These are phyloP conservation scores for Polyommatus icarus DNA, from an alignment of 2,888 invertebrate species.

Conservation along the genomic window DNA sequence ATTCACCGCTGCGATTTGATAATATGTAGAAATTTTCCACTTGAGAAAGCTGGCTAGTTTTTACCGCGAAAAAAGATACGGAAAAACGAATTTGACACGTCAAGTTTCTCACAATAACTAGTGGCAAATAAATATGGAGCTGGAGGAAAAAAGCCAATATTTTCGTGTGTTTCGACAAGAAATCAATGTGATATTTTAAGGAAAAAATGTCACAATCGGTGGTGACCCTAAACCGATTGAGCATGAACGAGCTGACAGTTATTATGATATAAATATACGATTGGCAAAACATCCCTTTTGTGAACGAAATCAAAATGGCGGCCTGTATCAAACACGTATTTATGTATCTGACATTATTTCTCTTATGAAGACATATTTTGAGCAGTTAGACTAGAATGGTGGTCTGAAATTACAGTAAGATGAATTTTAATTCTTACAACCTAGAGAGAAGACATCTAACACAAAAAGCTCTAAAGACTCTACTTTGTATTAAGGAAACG, in stretches of 20 bases:
- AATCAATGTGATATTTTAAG: slow-evolving; percentile 15
- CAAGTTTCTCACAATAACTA: not conserved
- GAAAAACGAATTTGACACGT: not conserved
- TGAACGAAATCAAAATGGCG: slow-evolving; percentile 8
- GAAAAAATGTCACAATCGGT: not conserved
- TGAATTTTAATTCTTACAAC: too few species aligned
- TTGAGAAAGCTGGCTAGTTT: too few species aligned
- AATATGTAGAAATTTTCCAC: too few species aligned
- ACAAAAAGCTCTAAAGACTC: too few species aligned
- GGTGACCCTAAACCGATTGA: slow-evolving; percentile 15
- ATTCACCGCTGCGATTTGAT: too few species aligned
- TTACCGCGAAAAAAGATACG: too few species aligned
- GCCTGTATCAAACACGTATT: not conserved
- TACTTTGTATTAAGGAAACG: too few species aligned
- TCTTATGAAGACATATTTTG: too few species aligned
- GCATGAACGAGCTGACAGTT: slow-evolving; percentile 16
- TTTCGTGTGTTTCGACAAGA: not conserved
- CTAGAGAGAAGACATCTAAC: too few species aligned
- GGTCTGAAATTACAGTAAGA: too few species aligned
- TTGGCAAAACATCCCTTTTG: slow-evolving; percentile 14
- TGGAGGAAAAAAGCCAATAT: not conserved
- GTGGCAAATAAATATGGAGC: not conserved
- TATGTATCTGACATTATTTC: not conserved
- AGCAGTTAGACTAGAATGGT: too few species aligned
- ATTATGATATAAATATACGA: slow-evolving; percentile 23